Conservation (phyloP, 2,888 invertebrate species). For the Microctonus aethiopoides region DNA sequence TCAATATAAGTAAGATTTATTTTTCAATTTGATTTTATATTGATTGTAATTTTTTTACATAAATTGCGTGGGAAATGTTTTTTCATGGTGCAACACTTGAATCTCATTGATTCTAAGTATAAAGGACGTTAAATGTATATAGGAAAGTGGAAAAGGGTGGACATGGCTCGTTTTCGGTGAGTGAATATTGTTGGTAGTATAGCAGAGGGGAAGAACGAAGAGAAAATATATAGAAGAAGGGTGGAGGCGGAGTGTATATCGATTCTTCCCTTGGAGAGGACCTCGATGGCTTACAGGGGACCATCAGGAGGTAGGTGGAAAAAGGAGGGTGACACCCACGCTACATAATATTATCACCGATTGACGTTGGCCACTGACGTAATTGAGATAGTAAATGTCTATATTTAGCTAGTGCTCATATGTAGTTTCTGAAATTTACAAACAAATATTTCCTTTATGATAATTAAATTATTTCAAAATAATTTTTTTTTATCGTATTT, state of each 20-base stretch:
- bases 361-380: too few species aligned
- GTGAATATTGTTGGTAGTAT: slow-evolving; percentile 4
- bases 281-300: background rate
- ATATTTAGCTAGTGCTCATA: too few species aligned
- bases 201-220: background rate
- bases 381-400: too few species aligned
- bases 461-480: too few species aligned
- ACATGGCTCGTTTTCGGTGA: background rate
- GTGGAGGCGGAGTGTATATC: slow-evolving; percentile 57
- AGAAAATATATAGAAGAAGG: slow-evolving; percentile 35
- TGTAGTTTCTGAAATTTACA: too few species aligned
- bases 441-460: too few species aligned
- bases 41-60: background rate
- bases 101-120: slow-evolving; percentile 39
- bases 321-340: background rate
- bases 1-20: too few species aligned
- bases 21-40: background rate
- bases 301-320: background rate
- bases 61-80: background rate
- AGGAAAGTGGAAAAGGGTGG: background rate
- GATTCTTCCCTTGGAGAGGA: slow-evolving; percentile 57
- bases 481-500: too few species aligned
- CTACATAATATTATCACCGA: too few species aligned
- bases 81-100: background rate
- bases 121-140: slow-evolving; percentile 36